These are phyloP conservation scores for Cephalopholis sonnerati DNA, from an alignment of 2,113 vertebrate species.

Conservation along the genomic window DNA sequence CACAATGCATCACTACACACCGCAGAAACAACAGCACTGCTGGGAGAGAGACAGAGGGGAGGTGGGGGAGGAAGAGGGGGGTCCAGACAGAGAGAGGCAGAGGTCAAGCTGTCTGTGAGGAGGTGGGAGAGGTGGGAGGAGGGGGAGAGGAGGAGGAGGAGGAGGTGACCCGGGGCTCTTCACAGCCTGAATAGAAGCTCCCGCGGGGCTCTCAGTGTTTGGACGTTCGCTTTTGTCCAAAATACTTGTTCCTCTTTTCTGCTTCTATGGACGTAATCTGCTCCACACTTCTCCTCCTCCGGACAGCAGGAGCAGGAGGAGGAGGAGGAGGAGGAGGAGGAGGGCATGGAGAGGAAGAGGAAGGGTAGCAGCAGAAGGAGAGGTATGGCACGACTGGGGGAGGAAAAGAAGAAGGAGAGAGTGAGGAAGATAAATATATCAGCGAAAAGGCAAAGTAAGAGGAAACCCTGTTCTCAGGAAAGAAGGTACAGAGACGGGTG, in stretches of 20 bases:
- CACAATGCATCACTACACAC: slow-evolving; percentile 88
- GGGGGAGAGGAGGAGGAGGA: neutral
- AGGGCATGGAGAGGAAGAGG: too few relatives aligned
- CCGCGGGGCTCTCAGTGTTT: slow-evolving; percentile 70
- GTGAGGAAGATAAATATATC: neutral
- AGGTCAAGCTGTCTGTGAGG: slow-evolving; percentile 62
- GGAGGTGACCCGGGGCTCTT: slow-evolving; percentile 46
- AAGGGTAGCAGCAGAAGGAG: neutral
- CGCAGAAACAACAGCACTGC: slow-evolving; percentile 14
- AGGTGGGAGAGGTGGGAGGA: slow-evolving; percentile 3
- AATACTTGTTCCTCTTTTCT: slow-evolving; percentile 76
- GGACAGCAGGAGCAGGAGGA: slow-evolving; percentile 26
- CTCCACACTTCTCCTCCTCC: slow-evolving; percentile 71
- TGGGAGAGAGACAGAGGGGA: neutral
- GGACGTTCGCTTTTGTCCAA: slow-evolving; percentile 75
- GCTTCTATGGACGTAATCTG: slow-evolving; percentile 77
- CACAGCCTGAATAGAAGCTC: slow-evolving; percentile 52
- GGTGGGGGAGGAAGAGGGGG: neutral
- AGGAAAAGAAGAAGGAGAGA: neutral
- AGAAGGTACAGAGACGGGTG: too few relatives aligned
- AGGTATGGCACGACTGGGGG: neutral
- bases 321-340: neutral
- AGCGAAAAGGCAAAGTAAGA: too few relatives aligned
- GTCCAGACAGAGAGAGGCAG: slow-evolving; percentile 52
- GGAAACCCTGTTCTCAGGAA: too few relatives aligned